Evolutionary conservation across 2,113 vertebrate genomes (phyloP).

Genomic region (Callospermophilus lateralis): DNA sequence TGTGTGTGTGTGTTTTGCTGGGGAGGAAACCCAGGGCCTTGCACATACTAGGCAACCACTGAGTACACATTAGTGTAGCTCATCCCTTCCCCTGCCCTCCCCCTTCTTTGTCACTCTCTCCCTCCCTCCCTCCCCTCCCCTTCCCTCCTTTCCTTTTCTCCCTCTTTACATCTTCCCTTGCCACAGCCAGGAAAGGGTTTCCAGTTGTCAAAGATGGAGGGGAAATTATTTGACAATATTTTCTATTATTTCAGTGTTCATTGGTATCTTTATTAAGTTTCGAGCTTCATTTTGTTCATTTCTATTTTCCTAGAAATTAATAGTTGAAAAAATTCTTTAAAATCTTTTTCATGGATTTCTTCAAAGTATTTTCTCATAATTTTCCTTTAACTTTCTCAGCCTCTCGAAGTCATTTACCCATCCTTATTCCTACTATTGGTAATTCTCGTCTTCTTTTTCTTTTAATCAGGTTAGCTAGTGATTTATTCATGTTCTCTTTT

Average conservation of each 20-base stretch:
- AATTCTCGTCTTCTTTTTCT: neutral
- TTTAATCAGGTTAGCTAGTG: neutral
- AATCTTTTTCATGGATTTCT: neutral
- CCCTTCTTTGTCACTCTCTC: no score
- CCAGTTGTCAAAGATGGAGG: neutral
- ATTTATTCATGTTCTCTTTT: slow-evolving; percentile 1
- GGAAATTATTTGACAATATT: neutral
- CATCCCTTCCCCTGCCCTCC: no score
- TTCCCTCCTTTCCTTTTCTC: neutral
- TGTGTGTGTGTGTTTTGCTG: no score
- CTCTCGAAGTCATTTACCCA: neutral
- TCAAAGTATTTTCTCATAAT: slow-evolving; percentile 2
- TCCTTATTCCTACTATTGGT: neutral
- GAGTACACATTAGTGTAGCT: no score
- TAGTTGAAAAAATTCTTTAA: neutral
- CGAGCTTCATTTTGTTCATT: neutral
- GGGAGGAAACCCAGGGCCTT: no score
- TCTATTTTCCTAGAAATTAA: neutral
- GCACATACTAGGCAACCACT: no score
- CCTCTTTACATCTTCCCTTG: neutral
- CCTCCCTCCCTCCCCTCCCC: no score
- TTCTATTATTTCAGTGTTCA: neutral
- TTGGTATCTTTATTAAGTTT: neutral
- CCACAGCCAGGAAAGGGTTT: neutral
- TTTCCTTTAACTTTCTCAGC: neutral